Percentiles rank a stretch among this genome's conserved stretches.
Evolutionary conservation across 1,140 invertebrate genomes (phyloP).

Genomic region (Drosophila varians): DNA sequence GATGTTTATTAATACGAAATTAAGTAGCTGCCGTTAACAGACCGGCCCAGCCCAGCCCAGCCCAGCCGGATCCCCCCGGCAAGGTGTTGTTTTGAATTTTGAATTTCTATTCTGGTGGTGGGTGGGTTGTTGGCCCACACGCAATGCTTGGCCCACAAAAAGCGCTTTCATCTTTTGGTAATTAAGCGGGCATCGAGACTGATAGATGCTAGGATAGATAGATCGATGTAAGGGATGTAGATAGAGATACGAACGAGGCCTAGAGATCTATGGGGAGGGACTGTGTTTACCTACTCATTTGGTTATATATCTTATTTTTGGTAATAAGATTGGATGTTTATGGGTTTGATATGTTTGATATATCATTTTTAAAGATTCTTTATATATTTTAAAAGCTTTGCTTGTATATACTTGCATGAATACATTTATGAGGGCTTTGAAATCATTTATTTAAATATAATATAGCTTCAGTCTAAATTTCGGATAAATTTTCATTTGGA

Average conservation of each 20-base stretch:
- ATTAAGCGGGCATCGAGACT: constrained; percentile 73
- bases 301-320: not conserved
- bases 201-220: constrained; percentile 57
- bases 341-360: too few relatives aligned
- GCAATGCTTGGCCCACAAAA: constrained; percentile 52
- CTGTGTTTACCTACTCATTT: not conserved
- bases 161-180: constrained; percentile 80
- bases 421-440: too few relatives aligned
- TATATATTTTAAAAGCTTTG: too few relatives aligned
- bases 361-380: not conserved
- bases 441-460: too few relatives aligned
- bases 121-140: constrained; percentile 47
- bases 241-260: constrained; percentile 20
- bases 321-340: too few relatives aligned
- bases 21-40: constrained; percentile 71
- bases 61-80: constrained; percentile 9
- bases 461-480: too few relatives aligned
- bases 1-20: constrained; percentile 82
- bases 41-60: constrained; percentile 5
- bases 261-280: not conserved
- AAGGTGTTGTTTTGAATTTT: constrained; percentile 48
- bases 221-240: constrained; percentile 25
- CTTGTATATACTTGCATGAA: too few relatives aligned
- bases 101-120: constrained; percentile 34
- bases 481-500: not conserved